Evolutionary conservation across 2,113 vertebrate genomes (phyloP), one percentile per base, ranked within the genome.

Genomic region (Mobula hypostoma): DNA sequence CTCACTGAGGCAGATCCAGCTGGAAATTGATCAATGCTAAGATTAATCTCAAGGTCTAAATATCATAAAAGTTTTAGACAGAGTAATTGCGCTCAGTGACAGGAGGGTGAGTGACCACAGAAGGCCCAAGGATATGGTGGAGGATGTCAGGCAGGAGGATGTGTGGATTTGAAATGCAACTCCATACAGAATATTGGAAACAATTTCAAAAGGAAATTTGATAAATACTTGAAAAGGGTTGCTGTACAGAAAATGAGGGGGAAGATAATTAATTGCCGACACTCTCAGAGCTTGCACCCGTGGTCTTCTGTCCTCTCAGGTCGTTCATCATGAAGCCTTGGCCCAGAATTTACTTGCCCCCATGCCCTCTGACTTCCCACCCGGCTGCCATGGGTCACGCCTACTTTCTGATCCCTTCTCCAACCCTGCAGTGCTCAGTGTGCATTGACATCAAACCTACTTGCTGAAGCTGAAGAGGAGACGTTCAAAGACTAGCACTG

Each of bases 401-500:
- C 8, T 70, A 11, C 68, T 70, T 36, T 70, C 68, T 70, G 68
- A 15, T 15, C 11, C 68, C 68, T 15, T 21, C 21, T 24, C 72
- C 72, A 74, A 74, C 21, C 2, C 7, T 66, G 63, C 63, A 7
- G 7, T 66, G 63, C 14, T 66, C 63, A 66, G 63, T 66, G 63
- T 66, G 5, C 63, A 66, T 8, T 2, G 88, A 19, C 6, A 87
- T 36, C n/a, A 27, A 66, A 97, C 96, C 94, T 97, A 99, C 99
- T 95, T 99, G 98, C 99, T 99, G 96, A 99, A 99, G 95, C 98
- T 99, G 96, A 98, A 99, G 94, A 99, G 98, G 68, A 99, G 97
- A 58, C 98, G 96, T 94, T 99, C 99, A 94, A 99, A 99, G 95
- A 99, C 99, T 27, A 99, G 97, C 82, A 99, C 99, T 0, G 99